phyloP scores from a whole-genome alignment of 2,113 vertebrate species.

The human (Homo sapiens) region DNA sequence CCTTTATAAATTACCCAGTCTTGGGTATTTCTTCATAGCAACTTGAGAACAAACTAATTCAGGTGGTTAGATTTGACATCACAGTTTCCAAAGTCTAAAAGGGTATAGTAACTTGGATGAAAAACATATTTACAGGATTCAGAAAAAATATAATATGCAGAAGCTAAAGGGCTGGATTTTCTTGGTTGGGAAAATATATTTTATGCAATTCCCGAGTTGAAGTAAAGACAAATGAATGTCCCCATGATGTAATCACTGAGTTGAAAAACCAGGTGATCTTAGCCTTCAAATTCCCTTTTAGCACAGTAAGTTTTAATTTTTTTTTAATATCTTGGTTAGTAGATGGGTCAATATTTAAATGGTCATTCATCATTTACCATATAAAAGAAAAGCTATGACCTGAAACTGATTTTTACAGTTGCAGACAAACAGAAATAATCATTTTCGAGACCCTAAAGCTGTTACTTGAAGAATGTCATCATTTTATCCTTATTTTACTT shows the following conservation, averaged over 20 bases:
- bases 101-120: constrained; percentile 68
- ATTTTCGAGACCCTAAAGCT: constrained; percentile 89
- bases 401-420: constrained; percentile 88
- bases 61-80: not conserved
- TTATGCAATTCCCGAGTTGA: constrained; percentile 78
- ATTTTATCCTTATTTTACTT: constrained; percentile 87
- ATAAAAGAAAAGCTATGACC: constrained; percentile 90
- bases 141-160: constrained; percentile 76
- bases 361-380: constrained; percentile 87
- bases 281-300: constrained; percentile 85
- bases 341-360: constrained; percentile 87
- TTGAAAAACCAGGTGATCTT: constrained; percentile 86
- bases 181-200: constrained; percentile 81
- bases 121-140: constrained; percentile 67
- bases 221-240: constrained; percentile 85
- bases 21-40: no score
- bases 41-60: no score
- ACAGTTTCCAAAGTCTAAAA: constrained; percentile 71
- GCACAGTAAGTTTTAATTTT: constrained; percentile 84
- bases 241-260: constrained; percentile 83
- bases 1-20: no score
- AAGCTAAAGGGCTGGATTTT: constrained; percentile 83
- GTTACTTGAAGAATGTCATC: constrained; percentile 88
- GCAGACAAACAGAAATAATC: constrained; percentile 87
- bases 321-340: constrained; percentile 84